Base-by-base conservation (phyloP, 2,888 invertebrate genomes). In the Cenopis cana region DNA sequence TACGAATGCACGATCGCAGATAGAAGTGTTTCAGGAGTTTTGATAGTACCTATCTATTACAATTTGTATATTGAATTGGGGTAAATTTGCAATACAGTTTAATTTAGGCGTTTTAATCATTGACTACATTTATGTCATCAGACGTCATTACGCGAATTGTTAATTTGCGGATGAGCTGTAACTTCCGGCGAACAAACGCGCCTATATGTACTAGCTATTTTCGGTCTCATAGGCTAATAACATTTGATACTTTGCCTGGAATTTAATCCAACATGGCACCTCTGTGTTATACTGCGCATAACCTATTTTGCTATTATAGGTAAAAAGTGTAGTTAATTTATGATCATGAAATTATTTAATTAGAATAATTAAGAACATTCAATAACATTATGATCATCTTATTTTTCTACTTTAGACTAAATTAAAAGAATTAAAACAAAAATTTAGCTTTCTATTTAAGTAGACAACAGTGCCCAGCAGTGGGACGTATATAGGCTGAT, bases 121-220 rank as follows among this genome's bases (percentile, higher is more conserved):
- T 33, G 33, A 33, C 33, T 8, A 33, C 5, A 33, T 46, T 46
- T 46, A 46, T n/a, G 46, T n/a, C 41, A 41, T 41, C 62, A 64
- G 38, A 55, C 46, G 55, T 41, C 17, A 66, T 56, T 18, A 66
- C 29, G 65, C 55, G 55, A 66, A 55, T 29, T 66, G 55, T 55
- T 66, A 66, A 66, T 66, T 66, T 56, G 55, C 65, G 55, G 46
- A 66, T 66, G 55, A 66, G 55, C 56, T 56, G 29, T 56, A 54
- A 65, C 24, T 17, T 66, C 65, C 65, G 55, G 65, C 12, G 55
- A 33, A 14, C 20, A 10, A 18, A 52, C 36, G 10, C 11, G 12
- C 20, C 18, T n/a, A 52, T 20, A n/a, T n/a, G n/a, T n/a, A 62
- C 18, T 52, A 52, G 33, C 38, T 24, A 38, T 20, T 64, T 50